Base-by-base conservation (phyloP, 1,140 invertebrate species). In the Papilio xuthus region DNA sequence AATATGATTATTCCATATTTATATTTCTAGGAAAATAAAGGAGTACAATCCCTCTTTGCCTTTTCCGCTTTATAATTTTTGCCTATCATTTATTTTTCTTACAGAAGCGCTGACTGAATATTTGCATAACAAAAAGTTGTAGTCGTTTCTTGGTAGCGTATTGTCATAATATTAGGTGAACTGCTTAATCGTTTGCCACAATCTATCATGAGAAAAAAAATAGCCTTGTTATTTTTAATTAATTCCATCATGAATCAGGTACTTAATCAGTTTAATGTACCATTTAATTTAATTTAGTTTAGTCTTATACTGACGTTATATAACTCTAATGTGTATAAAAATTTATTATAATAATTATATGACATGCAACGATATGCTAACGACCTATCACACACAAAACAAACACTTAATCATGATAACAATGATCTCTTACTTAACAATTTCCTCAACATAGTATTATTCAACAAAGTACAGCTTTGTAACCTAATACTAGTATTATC, bases 61-160 rank as follows among this genome's bases (percentile, higher is more conserved):
- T 50, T 15, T 28, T 4, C 4, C 26, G 12, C 8, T 28, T 28
- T 18, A 4, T 15, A 13, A 28, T 67, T 6, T 67, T 67, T 60
- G 56, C 10, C 23, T 60, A 67, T 67, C 26, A 67, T 67, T 63
- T 63, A 26, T 12, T 67, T 63, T 60, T 28, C 26, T 15, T 63
- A 32, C 60, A 10, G 15, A 26, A 28, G 28, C 12, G 23, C 60
- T 4, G 26, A 15, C 23, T 28, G 32, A 7, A 15, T 26, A 23
- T 26, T 60, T 26, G 3, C 9, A 60, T 23, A 9, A 23, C 10
- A 23, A 23, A 20, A 23, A 23, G 23, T 26, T 26, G 4, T 23
- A 23, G 20, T 4, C 12, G 26, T 67, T 28, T 67, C 13, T 67
- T 26, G 26, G 6, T 67, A 28, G 56, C 18, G 1, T 53, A 60